Conservation (phyloP, 2,888 invertebrate species). For the Atethmia centrago region DNA sequence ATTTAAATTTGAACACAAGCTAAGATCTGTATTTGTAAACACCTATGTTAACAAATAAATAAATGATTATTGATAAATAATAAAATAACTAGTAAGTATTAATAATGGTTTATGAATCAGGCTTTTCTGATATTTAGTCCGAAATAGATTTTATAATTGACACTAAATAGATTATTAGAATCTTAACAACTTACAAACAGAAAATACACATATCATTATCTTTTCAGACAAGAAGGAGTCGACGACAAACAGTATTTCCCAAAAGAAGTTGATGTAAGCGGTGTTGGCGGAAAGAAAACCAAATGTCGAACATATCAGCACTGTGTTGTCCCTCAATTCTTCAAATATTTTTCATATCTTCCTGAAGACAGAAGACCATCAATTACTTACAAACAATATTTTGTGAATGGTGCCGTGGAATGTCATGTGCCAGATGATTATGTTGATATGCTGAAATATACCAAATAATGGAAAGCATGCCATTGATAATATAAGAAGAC, state of each 20-base stretch:
- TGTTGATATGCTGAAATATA: constrained; percentile 42
- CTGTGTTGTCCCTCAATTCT: constrained; percentile 20
- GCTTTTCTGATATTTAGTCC: background rate
- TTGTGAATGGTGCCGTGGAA: constrained; percentile 54
- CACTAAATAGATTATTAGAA: background rate
- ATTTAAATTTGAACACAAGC: too few species aligned
- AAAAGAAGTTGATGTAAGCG: constrained; percentile 41
- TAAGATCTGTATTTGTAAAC: too few species aligned
- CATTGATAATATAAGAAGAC: constrained; percentile 10
- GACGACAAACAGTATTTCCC: constrained; percentile 39
- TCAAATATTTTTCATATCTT: constrained; percentile 20
- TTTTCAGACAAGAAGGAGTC: constrained; percentile 59
- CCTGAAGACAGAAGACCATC: constrained; percentile 57
- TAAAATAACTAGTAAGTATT: too few species aligned
- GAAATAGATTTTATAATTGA: background rate
- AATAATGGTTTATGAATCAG: background rate
- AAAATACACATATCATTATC: background rate
- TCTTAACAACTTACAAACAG: background rate
- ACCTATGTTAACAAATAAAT: too few species aligned
- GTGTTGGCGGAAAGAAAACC: background rate
- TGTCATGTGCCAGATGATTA: constrained; percentile 51
- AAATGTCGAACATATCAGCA: constrained; percentile 54
- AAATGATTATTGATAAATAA: background rate
- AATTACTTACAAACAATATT: constrained; percentile 52
- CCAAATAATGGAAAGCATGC: constrained; percentile 54